These are phyloP conservation scores for Eupithecia insigniata DNA, from an alignment of 2,888 invertebrate species.

Conservation along the genomic window DNA sequence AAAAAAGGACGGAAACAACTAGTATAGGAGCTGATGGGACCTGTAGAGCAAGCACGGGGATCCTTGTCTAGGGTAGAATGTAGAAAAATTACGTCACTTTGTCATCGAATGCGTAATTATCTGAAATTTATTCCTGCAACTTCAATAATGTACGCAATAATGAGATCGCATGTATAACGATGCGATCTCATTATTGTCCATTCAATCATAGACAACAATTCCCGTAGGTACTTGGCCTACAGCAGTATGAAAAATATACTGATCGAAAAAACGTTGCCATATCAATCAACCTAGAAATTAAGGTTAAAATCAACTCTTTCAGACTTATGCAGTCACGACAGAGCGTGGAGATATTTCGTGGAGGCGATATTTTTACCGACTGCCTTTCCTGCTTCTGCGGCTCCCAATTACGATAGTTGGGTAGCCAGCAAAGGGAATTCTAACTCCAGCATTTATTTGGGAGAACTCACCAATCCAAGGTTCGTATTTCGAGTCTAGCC, in stretches of 20 bases:
- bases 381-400: conserved; percentile 74
- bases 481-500: conserved; percentile 42
- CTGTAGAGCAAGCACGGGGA: too few relatives aligned
- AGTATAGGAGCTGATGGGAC: not conserved
- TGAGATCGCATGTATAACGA: too few relatives aligned
- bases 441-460: conserved; percentile 61
- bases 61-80: too few relatives aligned
- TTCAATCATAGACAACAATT: too few relatives aligned
- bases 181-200: too few relatives aligned
- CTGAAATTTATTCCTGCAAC: too few relatives aligned
- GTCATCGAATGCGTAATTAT: too few relatives aligned
- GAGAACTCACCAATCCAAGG: conserved; percentile 70
- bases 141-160: too few relatives aligned
- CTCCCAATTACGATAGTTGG: conserved; percentile 78
- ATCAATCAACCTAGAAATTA: not conserved
- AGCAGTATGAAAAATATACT: not conserved
- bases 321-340: conserved; percentile 85
- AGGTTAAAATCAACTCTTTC: conserved; percentile 28
- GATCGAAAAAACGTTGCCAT: not conserved
- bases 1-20: not conserved
- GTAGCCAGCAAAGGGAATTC: conserved; percentile 49
- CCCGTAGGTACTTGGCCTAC: too few relatives aligned
- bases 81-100: too few relatives aligned
- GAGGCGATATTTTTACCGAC: conserved; percentile 77
- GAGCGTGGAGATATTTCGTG: conserved; percentile 84